Evolutionary conservation across 2,888 invertebrate genomes (phyloP), one percentile per base, ranked within the genome.

Genomic region (Steinernema hermaphroditum): DNA sequence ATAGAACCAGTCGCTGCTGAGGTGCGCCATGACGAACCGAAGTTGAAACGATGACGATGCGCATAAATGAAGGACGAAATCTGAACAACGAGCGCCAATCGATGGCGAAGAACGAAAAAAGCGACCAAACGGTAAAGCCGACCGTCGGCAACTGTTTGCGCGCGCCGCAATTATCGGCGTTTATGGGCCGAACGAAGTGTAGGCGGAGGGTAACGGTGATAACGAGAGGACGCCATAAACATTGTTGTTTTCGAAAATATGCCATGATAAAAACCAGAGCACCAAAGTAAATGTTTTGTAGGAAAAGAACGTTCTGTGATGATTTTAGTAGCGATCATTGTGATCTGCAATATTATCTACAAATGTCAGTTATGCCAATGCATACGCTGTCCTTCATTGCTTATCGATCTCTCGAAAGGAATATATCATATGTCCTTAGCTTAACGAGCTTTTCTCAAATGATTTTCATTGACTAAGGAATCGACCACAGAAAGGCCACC

Each of bases 21-120:
- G 54, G 24, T 54, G 54, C 54, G 54, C 54, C 54, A 54, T 54
- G 54, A 54, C 54, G 24, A 27, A 54, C 12, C 4, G 6, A 37
- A 37, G 37, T 37, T 37, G 37, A 12, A 37, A 12, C 12, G 54
- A 54, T 16, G 24, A 54, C 24, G 6, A 22, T 24, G 54, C 24
- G 54, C 54, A 54, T 54, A 54, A 54, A 54, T 54, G 54, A 27
- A 54, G 54, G 54, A 22, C 54, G 27, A 24, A 54, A 16, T 14
- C 14, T 54, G 6, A 19, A 22, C 2, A 54, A 24, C 12, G 22
- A 22, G 54, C 22, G 54, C 9, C 54, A 27, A 54, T 22, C 54
- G 54, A 27, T 54, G 54, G 27, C 24, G 24, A 16, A 12, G 27
- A 24, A 12, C 6, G 46, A 46, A 19, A 19, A 16, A 19, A 46